Percentiles rank a stretch among this genome's conserved stretches.
These are phyloP conservation scores for Ancistrus triradiatus DNA, from an alignment of 2,113 vertebrate species.

Conservation along the genomic window DNA sequence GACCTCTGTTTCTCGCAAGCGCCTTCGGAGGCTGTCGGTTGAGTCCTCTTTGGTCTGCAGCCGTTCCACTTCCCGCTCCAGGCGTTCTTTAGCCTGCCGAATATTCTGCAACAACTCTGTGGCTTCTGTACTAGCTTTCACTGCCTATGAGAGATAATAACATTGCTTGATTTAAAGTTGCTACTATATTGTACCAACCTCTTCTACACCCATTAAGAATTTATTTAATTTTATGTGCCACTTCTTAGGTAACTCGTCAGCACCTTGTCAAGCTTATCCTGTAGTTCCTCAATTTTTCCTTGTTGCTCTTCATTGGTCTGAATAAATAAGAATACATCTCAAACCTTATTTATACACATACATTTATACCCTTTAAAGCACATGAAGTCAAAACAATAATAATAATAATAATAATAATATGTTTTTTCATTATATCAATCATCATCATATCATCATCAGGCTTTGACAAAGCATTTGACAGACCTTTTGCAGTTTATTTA, in stretches of 20 bases:
- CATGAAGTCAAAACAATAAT: not conserved
- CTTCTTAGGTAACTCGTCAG: not conserved
- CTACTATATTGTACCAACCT: not conserved
- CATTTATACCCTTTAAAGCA: too few species aligned
- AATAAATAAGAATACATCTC: slow-evolving; percentile 22
- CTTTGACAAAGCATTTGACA: slow-evolving; percentile 1
- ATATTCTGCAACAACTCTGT: slow-evolving; percentile 90
- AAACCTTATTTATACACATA: too few species aligned
- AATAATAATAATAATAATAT: not conserved
- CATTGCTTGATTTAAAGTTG: not conserved
- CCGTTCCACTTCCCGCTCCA: slow-evolving; percentile 89
- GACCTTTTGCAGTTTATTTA: slow-evolving; percentile 92
- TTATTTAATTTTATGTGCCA: too few species aligned
- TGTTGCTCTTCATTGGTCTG: slow-evolving; percentile 92
- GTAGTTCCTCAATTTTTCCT: slow-evolving; percentile 88
- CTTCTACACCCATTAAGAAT: not conserved
- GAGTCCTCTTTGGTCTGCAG: slow-evolving; percentile 89
- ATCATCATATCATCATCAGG: too few species aligned
- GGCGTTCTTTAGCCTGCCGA: slow-evolving; percentile 87
- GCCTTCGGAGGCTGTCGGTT: slow-evolving; percentile 89
- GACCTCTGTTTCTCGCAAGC: slow-evolving; percentile 90
- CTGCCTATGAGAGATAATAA: slow-evolving; percentile 65
- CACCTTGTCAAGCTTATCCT: slow-evolving; percentile 94
- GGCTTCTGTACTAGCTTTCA: slow-evolving; percentile 90
- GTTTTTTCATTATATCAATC: not conserved